Conservation (phyloP, 2,888 invertebrate genomes). For the Xestia xanthographa region DNA sequence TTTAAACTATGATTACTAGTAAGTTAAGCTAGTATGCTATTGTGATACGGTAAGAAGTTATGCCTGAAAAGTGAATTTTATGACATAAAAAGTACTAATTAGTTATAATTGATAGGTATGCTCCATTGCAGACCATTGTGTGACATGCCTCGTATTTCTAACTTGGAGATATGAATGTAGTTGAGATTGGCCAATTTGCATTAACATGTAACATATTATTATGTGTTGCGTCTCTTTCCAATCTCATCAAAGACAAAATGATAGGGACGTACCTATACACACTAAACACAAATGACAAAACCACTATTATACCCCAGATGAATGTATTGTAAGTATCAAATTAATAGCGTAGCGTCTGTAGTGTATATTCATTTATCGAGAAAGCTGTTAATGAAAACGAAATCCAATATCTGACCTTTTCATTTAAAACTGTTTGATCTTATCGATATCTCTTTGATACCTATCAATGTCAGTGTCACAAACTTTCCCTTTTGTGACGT, state of each 20-base stretch:
- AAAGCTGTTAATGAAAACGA: conserved; percentile 23
- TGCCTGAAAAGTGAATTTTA: not conserved
- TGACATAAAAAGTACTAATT: not conserved
- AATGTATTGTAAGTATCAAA: not conserved
- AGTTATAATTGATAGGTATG: not conserved
- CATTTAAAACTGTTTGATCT: conserved; percentile 11
- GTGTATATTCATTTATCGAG: not conserved
- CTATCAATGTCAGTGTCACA: conserved; percentile 17
- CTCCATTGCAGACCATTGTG: not conserved
- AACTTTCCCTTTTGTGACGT: conserved; percentile 37
- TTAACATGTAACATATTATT: not conserved
- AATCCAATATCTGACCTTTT: conserved; percentile 28
- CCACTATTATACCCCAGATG: not conserved
- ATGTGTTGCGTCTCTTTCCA: not conserved
- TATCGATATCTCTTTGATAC: conserved; percentile 20
- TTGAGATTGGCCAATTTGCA: not conserved
- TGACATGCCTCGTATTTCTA: not conserved
- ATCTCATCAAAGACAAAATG: conserved; percentile 1
- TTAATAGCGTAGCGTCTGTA: not conserved
- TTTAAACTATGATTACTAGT: too few relatives aligned
- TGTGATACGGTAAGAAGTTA: too few relatives aligned
- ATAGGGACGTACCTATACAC: not conserved
- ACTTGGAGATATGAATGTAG: not conserved
- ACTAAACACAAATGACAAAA: not conserved
- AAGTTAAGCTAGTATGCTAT: too few relatives aligned